Evolutionary conservation across 2,888 invertebrate genomes (phyloP), one percentile per base, ranked within the genome.

Genomic region (Penaeus monodon): DNA sequence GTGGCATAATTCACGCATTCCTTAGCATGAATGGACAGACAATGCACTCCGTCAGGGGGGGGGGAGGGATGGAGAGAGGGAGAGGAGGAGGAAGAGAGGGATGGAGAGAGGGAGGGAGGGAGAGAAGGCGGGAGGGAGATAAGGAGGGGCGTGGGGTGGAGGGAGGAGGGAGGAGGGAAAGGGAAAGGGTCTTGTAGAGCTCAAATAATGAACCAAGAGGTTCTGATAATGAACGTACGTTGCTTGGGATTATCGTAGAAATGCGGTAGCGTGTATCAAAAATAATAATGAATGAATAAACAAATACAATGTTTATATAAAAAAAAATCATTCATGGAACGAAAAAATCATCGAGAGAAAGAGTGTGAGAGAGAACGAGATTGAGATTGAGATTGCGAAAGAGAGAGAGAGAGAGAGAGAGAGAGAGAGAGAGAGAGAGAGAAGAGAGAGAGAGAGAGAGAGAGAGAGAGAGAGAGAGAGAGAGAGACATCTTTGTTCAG

Each of bases 401-500:
- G 33, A 22, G 44, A 79, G 63, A 27, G 57, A 44, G 57, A 57
- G 27, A 65, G 33, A 12, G 24, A n/a, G 57, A 57, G 64, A 68
- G 66, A 64, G 68, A 70, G 64, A 64, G 70, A 81, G 70, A 44
- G 33, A 74, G 64, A 73, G 73, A 73, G 73, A 73, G 73, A 29
- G 73, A 81, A 73, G 29, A 73, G 29, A 29, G 24, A 73, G 38
- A 27, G 10, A 38, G 33, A 33, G 68, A 70, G 64, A 64, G 70
- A 81, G 70, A 44, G 33, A 74, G 64, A 73, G 73, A 73, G 73
- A 73, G 73, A 29, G 73, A 73, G 29, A 73, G 29, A 29, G 24
- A 73, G 38, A 27, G 10, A 38, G 33, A 33, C 33, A 38, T 17
- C 3, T 33, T 38, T 38, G 33, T 29, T 22, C 33, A 73, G 6